Evolutionary conservation across 2,888 invertebrate genomes (phyloP).

Genomic region (Agrochola lychnidis): DNA sequence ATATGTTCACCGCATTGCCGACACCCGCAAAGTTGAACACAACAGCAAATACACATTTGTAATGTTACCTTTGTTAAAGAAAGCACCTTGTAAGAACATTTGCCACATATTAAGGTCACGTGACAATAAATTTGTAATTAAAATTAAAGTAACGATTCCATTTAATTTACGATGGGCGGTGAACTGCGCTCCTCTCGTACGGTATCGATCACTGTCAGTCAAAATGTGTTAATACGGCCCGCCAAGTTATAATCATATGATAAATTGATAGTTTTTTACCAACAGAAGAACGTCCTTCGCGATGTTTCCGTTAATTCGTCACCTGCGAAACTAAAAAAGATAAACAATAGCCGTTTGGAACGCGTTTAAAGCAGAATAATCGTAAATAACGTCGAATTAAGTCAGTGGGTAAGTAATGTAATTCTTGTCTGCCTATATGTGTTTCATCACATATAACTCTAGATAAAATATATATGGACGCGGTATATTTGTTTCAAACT

Average conservation of each 20-base stretch:
- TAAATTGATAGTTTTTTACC: slow-evolving; percentile 53
- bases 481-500: slow-evolving; percentile 53
- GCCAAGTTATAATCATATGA: slow-evolving; percentile 53
- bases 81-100: slow-evolving; percentile 78
- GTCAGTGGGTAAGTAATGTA: slow-evolving; percentile 60
- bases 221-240: slow-evolving; percentile 56
- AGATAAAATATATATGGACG: slow-evolving; percentile 40
- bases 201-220: slow-evolving; percentile 63
- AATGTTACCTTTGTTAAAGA: slow-evolving; percentile 71
- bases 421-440: slow-evolving; percentile 50
- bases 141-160: slow-evolving; percentile 69
- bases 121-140: slow-evolving; percentile 75
- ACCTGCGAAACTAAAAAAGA: slow-evolving; percentile 62
- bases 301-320: slow-evolving; percentile 62
- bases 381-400: slow-evolving; percentile 65
- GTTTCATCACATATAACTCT: slow-evolving; percentile 45
- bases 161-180: slow-evolving; percentile 38
- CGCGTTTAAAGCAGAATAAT: slow-evolving; percentile 61
- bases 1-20: slow-evolving; percentile 10
- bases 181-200: slow-evolving; percentile 4
- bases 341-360: slow-evolving; percentile 57
- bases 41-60: slow-evolving; percentile 59
- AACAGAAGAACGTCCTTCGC: slow-evolving; percentile 43
- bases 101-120: slow-evolving; percentile 74
- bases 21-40: slow-evolving; percentile 9